phyloP scores from a whole-genome alignment of 2,797 vertebrate genomes.

The Pteropus rufus region DNA sequence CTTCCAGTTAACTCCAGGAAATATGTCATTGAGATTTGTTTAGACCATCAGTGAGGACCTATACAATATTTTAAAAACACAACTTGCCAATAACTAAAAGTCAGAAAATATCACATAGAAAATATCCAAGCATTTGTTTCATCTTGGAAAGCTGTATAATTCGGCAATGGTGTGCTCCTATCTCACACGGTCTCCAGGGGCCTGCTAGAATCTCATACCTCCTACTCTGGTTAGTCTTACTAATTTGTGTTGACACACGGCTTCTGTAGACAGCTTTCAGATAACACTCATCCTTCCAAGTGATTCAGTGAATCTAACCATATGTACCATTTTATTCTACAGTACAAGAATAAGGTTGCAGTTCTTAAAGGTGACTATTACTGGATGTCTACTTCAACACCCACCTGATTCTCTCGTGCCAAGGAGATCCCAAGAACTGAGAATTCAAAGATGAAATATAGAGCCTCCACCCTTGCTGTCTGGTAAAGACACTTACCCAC shows the following conservation, averaged over 20 bases:
- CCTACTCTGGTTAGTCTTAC: neutral
- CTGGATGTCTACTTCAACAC: too few species aligned
- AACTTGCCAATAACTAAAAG: neutral
- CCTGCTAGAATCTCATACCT: neutral
- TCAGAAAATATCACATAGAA: neutral
- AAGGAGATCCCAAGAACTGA: neutral
- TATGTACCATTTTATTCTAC: neutral
- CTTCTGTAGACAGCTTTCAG: neutral
- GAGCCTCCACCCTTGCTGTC: too few species aligned
- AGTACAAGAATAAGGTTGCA: fast-evolving
- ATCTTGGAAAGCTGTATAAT: neutral
- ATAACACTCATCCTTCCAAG: neutral
- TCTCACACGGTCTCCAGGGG: neutral
- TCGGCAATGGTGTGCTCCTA: neutral
- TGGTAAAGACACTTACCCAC: neutral
- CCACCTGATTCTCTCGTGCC: neutral
- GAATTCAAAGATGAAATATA: fast-evolving
- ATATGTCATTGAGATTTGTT: neutral
- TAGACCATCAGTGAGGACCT: neutral
- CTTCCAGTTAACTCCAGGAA: neutral
- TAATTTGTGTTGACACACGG: neutral
- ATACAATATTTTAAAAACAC: neutral
- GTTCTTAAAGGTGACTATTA: neutral
- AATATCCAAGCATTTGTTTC: neutral
- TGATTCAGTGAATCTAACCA: neutral